phyloP scores from a whole-genome alignment of 2,113 vertebrate genomes.

The Conger conger region DNA sequence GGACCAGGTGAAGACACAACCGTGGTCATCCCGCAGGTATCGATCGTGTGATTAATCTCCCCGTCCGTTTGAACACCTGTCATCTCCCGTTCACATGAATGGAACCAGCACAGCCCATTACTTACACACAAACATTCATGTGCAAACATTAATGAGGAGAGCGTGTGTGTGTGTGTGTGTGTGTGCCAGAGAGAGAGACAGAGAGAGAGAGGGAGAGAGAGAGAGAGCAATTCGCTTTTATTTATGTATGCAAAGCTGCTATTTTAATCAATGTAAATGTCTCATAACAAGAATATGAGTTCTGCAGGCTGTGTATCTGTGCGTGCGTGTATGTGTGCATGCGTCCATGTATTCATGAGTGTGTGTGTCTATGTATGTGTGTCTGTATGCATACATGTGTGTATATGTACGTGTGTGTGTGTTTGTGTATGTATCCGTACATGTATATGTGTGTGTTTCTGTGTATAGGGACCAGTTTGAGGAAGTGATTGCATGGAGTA shows the following conservation, averaged over 20 bases:
- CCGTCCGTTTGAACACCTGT: neutral
- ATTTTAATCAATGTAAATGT: neutral
- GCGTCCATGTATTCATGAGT: too few relatives aligned
- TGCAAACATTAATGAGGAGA: neutral
- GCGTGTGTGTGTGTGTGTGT: too few relatives aligned
- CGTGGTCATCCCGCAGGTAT: neutral
- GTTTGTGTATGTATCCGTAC: too few relatives aligned
- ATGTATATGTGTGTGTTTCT: too few relatives aligned
- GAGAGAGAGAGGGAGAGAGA: neutral
- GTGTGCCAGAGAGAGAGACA: neutral
- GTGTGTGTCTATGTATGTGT: too few relatives aligned
- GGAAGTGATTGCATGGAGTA: too few relatives aligned
- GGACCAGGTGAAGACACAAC: neutral
- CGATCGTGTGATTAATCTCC: neutral
- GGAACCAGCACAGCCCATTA: neutral
- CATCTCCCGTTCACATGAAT: neutral
- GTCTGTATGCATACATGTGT: too few relatives aligned
- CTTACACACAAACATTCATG: neutral
- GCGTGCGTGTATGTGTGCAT: too few relatives aligned
- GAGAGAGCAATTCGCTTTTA: neutral
- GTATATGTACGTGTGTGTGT: too few relatives aligned
- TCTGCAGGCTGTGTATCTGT: too few relatives aligned
- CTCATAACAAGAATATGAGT: neutral
- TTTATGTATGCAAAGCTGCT: neutral
- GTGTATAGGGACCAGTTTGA: too few relatives aligned